These are phyloP conservation scores for Trissolcus basalis DNA, from an alignment of 1,140 invertebrate species.

Conservation along the genomic window DNA sequence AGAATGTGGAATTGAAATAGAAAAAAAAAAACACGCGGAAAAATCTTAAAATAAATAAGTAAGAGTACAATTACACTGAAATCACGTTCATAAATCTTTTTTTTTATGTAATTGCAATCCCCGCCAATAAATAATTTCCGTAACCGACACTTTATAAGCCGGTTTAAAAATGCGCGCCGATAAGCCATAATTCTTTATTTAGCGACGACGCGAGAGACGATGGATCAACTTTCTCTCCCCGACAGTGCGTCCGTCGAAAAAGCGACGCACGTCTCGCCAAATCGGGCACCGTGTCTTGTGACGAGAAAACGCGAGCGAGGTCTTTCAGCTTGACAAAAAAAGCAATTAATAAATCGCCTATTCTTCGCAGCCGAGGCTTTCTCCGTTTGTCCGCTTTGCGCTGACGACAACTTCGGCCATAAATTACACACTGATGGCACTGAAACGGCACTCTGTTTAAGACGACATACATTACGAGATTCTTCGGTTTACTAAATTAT, in stretches of 20 bases:
- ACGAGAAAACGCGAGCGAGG: slow-evolving; percentile 21
- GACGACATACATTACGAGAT: not conserved
- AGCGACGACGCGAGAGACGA: not conserved
- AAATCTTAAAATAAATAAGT: too few species aligned
- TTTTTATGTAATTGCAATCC: too few species aligned
- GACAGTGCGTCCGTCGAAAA: slow-evolving; percentile 14
- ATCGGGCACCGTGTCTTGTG: slow-evolving; percentile 58
- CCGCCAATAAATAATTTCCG: too few species aligned
- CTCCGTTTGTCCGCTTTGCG: slow-evolving; percentile 11
- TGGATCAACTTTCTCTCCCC: slow-evolving; percentile 10
- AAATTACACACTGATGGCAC: slow-evolving; percentile 9
- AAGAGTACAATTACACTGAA: too few species aligned
- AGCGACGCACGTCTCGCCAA: slow-evolving; percentile 42
- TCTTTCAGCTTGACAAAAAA: slow-evolving; percentile 17
- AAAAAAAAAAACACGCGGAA: too few species aligned
- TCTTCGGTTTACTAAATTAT: too few species aligned
- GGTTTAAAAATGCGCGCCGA: slow-evolving; percentile 2
- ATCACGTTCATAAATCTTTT: too few species aligned
- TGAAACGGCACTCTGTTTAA: not conserved
- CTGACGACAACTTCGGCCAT: slow-evolving; percentile 1
- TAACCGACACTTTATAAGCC: too few species aligned
- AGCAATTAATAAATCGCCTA: slow-evolving; percentile 67
- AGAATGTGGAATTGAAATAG: too few species aligned
- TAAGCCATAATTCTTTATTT: slow-evolving; percentile 18
- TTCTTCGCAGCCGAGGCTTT: slow-evolving; percentile 26